Base-by-base conservation (phyloP, 2,113 vertebrate genomes). In the Dipodomys merriami region DNA sequence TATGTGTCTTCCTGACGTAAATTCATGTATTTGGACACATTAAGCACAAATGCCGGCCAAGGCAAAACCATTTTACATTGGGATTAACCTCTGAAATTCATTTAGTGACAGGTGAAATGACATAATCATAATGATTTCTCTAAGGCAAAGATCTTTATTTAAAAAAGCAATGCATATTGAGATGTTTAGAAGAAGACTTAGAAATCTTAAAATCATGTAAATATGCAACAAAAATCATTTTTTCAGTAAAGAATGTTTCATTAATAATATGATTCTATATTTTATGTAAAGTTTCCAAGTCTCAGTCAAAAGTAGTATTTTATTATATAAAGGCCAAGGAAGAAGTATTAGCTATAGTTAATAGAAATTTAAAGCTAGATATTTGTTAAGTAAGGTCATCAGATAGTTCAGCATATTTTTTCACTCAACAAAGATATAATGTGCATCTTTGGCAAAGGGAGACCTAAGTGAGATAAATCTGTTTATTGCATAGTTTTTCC, bases 101-200 rank as follows among this genome's bases (percentile, higher is more conserved):
- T 64, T 96, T 69, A 84, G 22, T 77, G 67, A 4, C n/a, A n/a
- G 33, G 6, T 44, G 53, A 92, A 91, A 68, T 67, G 46, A 91
- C 62, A 60, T 53, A 81, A 67, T 13, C 30, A 64, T 12, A 80
- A 68, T 74, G 69, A 82, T 68, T 91, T 72, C 9, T 90, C 29
- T 60, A 62, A 79, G 20, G 39, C 53, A 20, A 88, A 65, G 30
- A 22, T 27, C 53, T 76, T 57, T 35, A 10, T 82, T 86, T 89
- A 74, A 16, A 13, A 57, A 57, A 57, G 44, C 10, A 74, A 29
- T 44, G 8, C 33, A 27, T 29, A n/a, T 49, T 53, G 65, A 49
- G 2, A 6, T 16, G n/a, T 92, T 83, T 83, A 83, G 15, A 88
- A 82, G 72, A 86, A 89, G 46, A 73, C 19, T 57, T 39, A 69